Evolutionary conservation across 2,888 invertebrate species (phyloP).

Genomic region (Apeira syringaria): DNA sequence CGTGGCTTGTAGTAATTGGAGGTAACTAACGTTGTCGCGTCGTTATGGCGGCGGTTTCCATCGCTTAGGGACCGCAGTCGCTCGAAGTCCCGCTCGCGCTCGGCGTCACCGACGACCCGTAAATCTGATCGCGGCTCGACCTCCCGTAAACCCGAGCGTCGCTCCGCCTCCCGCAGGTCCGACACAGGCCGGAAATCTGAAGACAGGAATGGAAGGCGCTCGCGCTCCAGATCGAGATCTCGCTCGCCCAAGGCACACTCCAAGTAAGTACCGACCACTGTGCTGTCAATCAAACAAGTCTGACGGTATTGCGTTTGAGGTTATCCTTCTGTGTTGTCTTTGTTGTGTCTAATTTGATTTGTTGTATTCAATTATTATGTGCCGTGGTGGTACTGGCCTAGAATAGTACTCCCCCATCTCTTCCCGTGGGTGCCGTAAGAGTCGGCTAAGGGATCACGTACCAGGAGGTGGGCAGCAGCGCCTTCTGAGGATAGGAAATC

Average conservation of each 20-base stretch:
- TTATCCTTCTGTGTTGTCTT: conserved; percentile 38
- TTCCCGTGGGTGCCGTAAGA: too few relatives aligned
- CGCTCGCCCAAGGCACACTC: conserved; percentile 69
- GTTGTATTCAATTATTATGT: too few relatives aligned
- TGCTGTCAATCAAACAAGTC: conserved; percentile 58
- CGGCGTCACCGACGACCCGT: conserved; percentile 43
- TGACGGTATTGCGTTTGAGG: conserved; percentile 50
- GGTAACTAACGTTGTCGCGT: conserved; percentile 35
- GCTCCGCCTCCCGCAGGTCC: conserved; percentile 33
- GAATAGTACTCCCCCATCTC: too few relatives aligned
- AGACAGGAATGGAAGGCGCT: conserved; percentile 52
- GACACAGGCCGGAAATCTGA: conserved; percentile 35
- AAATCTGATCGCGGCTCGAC: conserved; percentile 48
- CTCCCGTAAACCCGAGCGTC: conserved; percentile 41
- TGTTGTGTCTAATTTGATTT: too few relatives aligned
- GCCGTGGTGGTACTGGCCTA: too few relatives aligned
- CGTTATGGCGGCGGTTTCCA: conserved; percentile 9
- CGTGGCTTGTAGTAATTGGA: conserved; percentile 16
- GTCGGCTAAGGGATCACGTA: too few relatives aligned
- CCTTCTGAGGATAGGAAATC: too few relatives aligned
- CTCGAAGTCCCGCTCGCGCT: conserved; percentile 62
- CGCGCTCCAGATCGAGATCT: conserved; percentile 69
- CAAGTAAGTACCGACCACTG: conserved; percentile 59
- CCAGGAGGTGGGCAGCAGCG: too few relatives aligned
- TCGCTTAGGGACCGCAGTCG: conserved; percentile 67